Percentiles rank a stretch among this genome's conserved stretches.
Evolutionary conservation across 2,113 vertebrate genomes (phyloP).

Genomic region (Tachysurus fulvidraco): DNA sequence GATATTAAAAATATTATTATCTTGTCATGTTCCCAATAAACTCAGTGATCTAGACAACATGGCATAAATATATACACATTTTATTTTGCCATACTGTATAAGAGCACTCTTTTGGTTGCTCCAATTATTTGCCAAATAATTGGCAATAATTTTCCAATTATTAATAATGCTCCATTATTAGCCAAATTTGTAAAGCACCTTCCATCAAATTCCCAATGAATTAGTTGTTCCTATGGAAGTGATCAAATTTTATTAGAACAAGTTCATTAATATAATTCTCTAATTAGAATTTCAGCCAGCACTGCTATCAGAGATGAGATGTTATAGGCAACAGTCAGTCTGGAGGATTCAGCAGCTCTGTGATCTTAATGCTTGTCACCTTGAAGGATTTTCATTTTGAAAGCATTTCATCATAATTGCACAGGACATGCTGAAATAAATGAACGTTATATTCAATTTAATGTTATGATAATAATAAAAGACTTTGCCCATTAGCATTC

Average conservation of each 20-base stretch:
- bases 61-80: neutral
- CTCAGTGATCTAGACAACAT: neutral
- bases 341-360: neutral
- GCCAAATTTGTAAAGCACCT: neutral
- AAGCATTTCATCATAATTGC: conserved; percentile 11
- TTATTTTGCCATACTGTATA: neutral
- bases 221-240: neutral
- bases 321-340: neutral
- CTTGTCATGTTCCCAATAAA: neutral
- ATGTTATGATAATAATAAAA: conserved; percentile 1
- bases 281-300: neutral
- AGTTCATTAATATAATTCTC: neutral
- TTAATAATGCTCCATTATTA: too few species aligned
- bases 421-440: neutral
- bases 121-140: too few species aligned
- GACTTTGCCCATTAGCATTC: neutral
- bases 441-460: conserved; percentile 10
- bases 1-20: too few species aligned
- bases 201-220: neutral
- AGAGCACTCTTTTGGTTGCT: neutral
- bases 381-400: neutral
- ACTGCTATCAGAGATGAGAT: neutral
- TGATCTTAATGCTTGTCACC: neutral
- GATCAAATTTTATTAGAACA: neutral
- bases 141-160: too few species aligned